These are phyloP conservation scores for Pecten maximus DNA, from an alignment of 2,888 invertebrate genomes.

Conservation along the genomic window DNA sequence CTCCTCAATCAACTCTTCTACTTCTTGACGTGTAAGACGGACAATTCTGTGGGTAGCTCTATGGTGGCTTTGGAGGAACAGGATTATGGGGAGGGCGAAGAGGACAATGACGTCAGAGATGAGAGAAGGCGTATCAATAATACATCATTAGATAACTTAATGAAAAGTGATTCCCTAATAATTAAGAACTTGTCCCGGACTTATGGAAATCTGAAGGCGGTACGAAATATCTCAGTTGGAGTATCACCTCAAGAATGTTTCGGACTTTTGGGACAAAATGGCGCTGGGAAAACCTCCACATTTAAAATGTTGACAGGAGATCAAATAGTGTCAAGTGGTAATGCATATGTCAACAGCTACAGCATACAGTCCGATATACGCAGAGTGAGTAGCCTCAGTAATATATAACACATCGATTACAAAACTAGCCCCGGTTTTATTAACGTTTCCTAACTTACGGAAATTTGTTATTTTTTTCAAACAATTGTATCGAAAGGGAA, in stretches of 20 bases:
- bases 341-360: conserved; percentile 83
- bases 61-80: background rate
- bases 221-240: conserved; percentile 76
- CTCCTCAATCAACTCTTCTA: conserved; percentile 43
- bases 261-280: conserved; percentile 92
- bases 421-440: no score
- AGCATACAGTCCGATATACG: conserved; percentile 68
- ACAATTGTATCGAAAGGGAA: no score
- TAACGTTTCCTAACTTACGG: no score
- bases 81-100: conserved; percentile 43
- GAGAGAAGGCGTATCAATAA: conserved; percentile 79
- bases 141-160: conserved; percentile 36
- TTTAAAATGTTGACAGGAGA: conserved; percentile 88
- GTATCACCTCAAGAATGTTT: conserved; percentile 87
- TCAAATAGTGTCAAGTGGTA: conserved; percentile 83
- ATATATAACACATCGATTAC: no score
- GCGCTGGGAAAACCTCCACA: conserved; percentile 94
- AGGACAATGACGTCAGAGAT: conserved; percentile 80
- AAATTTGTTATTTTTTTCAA: no score
- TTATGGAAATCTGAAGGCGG: conserved; percentile 85
- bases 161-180: conserved; percentile 46
- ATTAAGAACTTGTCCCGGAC: conserved; percentile 86
- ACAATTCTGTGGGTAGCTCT: background rate
- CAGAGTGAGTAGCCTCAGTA: conserved; percentile 62
- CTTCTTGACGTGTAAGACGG: background rate